These are phyloP conservation scores for Macrobrachium rosenbergii DNA, from an alignment of 1,140 invertebrate genomes.

Conservation along the genomic window DNA sequence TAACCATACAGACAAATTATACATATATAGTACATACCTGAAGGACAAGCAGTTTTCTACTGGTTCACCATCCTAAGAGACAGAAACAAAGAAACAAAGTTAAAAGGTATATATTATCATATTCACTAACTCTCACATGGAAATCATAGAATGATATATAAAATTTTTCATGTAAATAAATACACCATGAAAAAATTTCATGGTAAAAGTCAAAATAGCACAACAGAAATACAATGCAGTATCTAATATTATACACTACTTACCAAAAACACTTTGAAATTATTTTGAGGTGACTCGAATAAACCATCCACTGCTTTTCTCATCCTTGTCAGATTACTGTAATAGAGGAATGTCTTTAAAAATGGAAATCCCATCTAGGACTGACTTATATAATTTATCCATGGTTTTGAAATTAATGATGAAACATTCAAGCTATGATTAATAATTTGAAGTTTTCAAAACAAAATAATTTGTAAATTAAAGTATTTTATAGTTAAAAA, in stretches of 20 bases:
- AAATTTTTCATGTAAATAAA: no score
- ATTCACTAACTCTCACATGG: no score
- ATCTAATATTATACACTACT: not conserved
- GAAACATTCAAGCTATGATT: no score
- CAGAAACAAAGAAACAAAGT: not conserved
- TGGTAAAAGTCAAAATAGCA: not conserved
- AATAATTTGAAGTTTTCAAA: no score
- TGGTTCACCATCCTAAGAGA: conserved; percentile 37
- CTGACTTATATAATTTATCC: not conserved
- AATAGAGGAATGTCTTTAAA: not conserved
- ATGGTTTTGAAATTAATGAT: no score
- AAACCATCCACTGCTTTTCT: conserved; percentile 40
- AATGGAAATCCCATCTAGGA: not conserved
- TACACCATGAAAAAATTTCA: no score
- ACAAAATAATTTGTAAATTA: no score
- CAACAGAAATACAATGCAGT: not conserved
- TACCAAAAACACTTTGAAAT: conserved; percentile 54
- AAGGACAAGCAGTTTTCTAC: conserved; percentile 12
- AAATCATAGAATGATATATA: no score
- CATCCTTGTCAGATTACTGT: conserved; percentile 41
- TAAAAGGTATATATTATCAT: not conserved
- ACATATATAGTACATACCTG: conserved; percentile 10
- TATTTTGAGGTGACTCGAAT: conserved; percentile 40
- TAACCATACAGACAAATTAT: not conserved
- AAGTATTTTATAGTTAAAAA: no score